Evolutionary conservation across 2,113 vertebrate species (phyloP).

Genomic region (Varanus komodoensis): DNA sequence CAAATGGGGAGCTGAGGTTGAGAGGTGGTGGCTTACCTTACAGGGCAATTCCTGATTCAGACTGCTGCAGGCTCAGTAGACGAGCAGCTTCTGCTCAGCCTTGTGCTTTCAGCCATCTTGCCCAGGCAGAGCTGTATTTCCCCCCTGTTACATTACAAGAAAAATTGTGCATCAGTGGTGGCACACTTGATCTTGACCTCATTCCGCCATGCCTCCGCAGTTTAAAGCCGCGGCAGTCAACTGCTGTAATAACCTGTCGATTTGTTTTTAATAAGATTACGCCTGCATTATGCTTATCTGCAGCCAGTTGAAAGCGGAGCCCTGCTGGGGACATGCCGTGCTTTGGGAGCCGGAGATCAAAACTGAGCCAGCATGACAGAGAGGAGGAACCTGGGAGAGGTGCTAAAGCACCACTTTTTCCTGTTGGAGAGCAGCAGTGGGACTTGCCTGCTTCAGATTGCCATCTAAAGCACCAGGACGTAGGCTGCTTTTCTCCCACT

Average conservation of each 20-base stretch:
- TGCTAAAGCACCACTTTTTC: neutral
- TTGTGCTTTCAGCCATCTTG: neutral
- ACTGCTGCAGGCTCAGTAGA: neutral
- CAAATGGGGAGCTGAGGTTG: neutral
- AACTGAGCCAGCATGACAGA: constrained; percentile 20
- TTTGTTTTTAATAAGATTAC: constrained; percentile 42
- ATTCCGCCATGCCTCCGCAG: neutral
- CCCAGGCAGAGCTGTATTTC: neutral
- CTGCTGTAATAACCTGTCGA: constrained; percentile 3
- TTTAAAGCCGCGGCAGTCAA: constrained; percentile 34
- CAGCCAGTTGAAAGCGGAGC: constrained; percentile 41
- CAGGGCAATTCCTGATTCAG: neutral
- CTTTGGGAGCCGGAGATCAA: constrained; percentile 8
- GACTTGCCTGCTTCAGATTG: neutral
- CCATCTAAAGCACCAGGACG: neutral
- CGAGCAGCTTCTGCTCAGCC: neutral
- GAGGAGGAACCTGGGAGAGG: constrained; percentile 19
- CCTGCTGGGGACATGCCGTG: neutral
- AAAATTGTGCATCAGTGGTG: neutral
- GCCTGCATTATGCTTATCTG: constrained; percentile 40
- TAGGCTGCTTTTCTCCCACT: neutral
- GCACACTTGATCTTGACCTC: neutral
- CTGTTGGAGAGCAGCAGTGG: neutral
- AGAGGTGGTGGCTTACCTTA: neutral
- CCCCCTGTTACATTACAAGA: neutral